phyloP scores from a whole-genome alignment of 2,797 vertebrate species.

The Cuculus canorus region DNA sequence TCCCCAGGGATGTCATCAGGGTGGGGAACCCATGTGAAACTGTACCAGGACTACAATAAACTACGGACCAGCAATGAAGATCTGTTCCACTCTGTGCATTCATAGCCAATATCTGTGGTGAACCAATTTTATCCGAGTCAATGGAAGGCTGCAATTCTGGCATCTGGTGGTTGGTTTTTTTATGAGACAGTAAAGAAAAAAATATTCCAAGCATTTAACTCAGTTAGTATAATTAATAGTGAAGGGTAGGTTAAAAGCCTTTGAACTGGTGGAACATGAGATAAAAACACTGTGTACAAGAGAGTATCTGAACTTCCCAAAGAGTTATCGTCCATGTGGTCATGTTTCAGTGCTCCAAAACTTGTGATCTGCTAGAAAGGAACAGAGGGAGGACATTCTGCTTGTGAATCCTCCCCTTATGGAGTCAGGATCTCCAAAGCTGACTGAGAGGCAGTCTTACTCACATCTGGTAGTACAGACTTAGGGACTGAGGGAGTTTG shows the following conservation, averaged over 20 bases:
- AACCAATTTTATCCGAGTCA: background rate
- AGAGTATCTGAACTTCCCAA: background rate
- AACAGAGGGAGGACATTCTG: rapidly evolving
- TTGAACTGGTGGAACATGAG: background rate
- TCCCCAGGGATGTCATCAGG: rapidly evolving
- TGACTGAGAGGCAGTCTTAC: background rate
- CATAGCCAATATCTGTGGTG: background rate
- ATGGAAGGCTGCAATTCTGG: background rate
- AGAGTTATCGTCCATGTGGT: background rate
- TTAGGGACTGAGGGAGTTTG: background rate
- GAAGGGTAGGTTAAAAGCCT: background rate
- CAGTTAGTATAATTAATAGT: background rate
- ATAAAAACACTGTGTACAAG: background rate
- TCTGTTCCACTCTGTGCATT: background rate
- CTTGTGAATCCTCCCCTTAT: background rate
- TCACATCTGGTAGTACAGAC: background rate
- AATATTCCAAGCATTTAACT: background rate
- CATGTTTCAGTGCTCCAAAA: background rate
- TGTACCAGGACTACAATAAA: background rate
- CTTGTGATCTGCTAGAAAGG: background rate
- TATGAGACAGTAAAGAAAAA: background rate
- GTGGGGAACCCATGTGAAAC: background rate
- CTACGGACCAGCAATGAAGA: background rate
- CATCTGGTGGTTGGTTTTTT: background rate
- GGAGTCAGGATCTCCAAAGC: background rate